Percentiles rank a stretch among this genome's conserved stretches.
Evolutionary conservation across 2,888 invertebrate genomes (phyloP).

Genomic region (Bombylius major): DNA sequence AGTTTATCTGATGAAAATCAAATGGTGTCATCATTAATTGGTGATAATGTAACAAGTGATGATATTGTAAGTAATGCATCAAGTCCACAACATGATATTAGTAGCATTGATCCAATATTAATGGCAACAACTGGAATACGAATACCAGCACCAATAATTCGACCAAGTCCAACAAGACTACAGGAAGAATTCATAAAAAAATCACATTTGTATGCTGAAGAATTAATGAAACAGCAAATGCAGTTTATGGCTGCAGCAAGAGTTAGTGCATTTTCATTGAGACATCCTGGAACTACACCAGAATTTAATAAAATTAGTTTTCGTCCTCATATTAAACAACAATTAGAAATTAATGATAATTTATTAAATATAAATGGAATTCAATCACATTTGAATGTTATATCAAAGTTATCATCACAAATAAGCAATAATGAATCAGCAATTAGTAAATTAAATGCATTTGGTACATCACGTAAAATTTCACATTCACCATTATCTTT

Average conservation of each 20-base stretch:
- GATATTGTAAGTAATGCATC: slow-evolving; percentile 12
- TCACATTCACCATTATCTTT: slow-evolving; percentile 15
- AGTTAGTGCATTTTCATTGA: slow-evolving; percentile 29
- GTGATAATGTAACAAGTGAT: slow-evolving; percentile 6
- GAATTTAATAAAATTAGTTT: slow-evolving; percentile 15
- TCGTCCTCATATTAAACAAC: slow-evolving; percentile 14
- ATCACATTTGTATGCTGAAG: slow-evolving; percentile 36
- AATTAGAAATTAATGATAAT: slow-evolving; percentile 13
- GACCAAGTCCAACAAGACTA: slow-evolving; percentile 24
- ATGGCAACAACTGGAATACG: slow-evolving; percentile 20
- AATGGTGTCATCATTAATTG: not conserved
- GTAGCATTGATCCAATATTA: slow-evolving; percentile 17
- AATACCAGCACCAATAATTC: slow-evolving; percentile 18
- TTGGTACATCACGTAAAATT: slow-evolving; percentile 18
- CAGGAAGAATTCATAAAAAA: slow-evolving; percentile 36
- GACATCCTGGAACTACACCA: slow-evolving; percentile 12
- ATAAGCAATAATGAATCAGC: slow-evolving; percentile 25
- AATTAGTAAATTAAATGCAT: slow-evolving; percentile 29
- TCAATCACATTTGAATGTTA: slow-evolving; percentile 54
- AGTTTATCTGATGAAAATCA: slow-evolving; percentile 12
- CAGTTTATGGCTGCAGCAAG: slow-evolving; percentile 36
- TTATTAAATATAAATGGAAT: slow-evolving; percentile 38
- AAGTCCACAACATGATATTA: slow-evolving; percentile 5
- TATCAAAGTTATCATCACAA: slow-evolving; percentile 45
- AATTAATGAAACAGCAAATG: slow-evolving; percentile 37